These are phyloP conservation scores for Vultur gryphus DNA, from an alignment of 2,797 vertebrate species.

Conservation along the genomic window DNA sequence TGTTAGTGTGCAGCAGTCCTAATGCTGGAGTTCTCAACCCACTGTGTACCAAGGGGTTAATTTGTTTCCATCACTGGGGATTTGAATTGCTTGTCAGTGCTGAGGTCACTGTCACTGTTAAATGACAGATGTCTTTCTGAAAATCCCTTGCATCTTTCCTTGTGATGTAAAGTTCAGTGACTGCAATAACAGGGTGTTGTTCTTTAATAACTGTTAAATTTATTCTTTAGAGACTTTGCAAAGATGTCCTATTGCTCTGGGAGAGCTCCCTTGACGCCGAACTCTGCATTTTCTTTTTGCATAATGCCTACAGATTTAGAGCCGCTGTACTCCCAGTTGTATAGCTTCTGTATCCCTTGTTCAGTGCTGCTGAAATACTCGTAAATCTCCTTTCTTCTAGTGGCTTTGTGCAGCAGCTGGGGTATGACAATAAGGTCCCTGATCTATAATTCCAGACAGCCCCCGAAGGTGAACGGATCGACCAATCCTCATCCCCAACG, in stretches of 20 bases:
- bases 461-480: conserved; percentile 56
- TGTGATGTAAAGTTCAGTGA: conserved; percentile 79
- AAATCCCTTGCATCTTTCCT: conserved; percentile 85
- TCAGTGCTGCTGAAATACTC: conserved; percentile 85
- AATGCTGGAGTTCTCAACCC: not conserved
- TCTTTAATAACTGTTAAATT: conserved; percentile 94
- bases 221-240: conserved; percentile 82
- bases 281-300: conserved; percentile 76
- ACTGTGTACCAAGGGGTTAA: conserved; percentile 62
- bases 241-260: conserved; percentile 77
- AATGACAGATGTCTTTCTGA: conserved; percentile 95
- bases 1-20: not conserved
- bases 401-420: conserved; percentile 85
- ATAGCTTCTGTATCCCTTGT: conserved; percentile 79
- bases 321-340: conserved; percentile 79
- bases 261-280: conserved; percentile 70
- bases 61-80: conserved; percentile 70
- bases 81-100: conserved; percentile 85
- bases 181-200: conserved; percentile 81
- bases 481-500: conserved; percentile 63
- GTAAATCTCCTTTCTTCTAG: conserved; percentile 87
- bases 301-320: conserved; percentile 79
- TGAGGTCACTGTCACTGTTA: conserved; percentile 88
- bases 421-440: conserved; percentile 84
- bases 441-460: conserved; percentile 85